A percentile compares a stretch with the other conserved stretches of the same genome.
Conservation (phyloP, 2,797 vertebrate genomes). For the Hybognathus amarus region DNA sequence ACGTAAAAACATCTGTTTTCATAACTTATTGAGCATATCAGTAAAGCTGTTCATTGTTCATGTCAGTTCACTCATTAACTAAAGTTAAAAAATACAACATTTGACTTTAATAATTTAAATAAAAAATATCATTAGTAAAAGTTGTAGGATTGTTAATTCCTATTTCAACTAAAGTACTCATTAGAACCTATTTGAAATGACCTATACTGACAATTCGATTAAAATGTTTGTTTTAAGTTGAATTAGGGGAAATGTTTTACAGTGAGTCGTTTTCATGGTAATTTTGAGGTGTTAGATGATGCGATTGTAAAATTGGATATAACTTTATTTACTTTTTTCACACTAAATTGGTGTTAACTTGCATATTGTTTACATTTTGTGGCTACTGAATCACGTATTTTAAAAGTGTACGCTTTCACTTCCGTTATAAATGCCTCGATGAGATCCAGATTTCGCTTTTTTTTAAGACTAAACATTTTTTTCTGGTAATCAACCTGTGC, state of each 20-base stretch:
- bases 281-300: background rate
- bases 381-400: background rate
- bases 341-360: background rate
- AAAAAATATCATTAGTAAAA: background rate
- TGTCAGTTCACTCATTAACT: background rate
- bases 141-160: background rate
- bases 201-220: background rate
- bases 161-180: too few relatives aligned
- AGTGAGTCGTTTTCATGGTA: background rate
- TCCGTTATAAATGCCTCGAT: background rate
- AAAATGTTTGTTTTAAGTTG: background rate
- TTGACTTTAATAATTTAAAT: background rate
- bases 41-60: too few relatives aligned
- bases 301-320: background rate
- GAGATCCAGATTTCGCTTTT: background rate
- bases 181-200: too few relatives aligned
- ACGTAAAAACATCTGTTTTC: too few relatives aligned
- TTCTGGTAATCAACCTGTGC: background rate
- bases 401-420: background rate
- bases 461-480: background rate
- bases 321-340: too few relatives aligned
- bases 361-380: background rate
- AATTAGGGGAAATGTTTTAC: background rate
- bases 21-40: too few relatives aligned
- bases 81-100: background rate